These are phyloP conservation scores for Psephotus haematonotus DNA, from an alignment of 2,113 vertebrate genomes.

Conservation along the genomic window DNA sequence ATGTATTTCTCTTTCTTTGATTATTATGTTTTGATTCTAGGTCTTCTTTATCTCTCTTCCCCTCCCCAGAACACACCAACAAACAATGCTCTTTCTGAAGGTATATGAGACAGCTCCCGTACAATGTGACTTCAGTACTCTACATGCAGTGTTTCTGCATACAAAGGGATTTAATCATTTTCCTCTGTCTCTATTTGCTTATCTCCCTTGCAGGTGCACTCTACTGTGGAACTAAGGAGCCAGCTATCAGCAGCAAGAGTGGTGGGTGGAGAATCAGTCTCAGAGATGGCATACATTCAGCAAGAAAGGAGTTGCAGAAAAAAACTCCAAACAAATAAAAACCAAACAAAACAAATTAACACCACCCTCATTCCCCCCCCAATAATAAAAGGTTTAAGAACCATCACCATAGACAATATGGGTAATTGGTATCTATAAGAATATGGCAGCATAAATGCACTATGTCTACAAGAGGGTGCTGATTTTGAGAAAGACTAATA, in stretches of 20 bases:
- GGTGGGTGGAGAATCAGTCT: neutral
- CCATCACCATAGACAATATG: neutral
- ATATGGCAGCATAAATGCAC: neutral
- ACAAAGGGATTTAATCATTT: neutral
- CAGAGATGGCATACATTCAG: neutral
- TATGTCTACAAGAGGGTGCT: accelerated
- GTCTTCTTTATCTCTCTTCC: neutral
- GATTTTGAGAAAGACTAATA: neutral
- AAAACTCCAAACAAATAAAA: neutral
- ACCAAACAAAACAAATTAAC: neutral
- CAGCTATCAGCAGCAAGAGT: neutral
- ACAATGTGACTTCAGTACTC: neutral
- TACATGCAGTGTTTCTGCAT: neutral
- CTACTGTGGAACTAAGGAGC: neutral
- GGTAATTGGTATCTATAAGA: neutral
- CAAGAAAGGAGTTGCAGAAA: neutral
- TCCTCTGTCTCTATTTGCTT: neutral
- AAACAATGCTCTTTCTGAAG: neutral
- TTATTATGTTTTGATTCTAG: neutral
- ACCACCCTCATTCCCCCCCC: too few species aligned
- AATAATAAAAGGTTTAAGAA: neutral
- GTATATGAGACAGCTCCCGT: neutral
- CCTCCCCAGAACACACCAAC: neutral
- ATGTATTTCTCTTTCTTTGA: neutral
- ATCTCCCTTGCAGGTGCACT: neutral